Conservation (phyloP, 1,140 invertebrate species). For the Steinernema feltiae region DNA sequence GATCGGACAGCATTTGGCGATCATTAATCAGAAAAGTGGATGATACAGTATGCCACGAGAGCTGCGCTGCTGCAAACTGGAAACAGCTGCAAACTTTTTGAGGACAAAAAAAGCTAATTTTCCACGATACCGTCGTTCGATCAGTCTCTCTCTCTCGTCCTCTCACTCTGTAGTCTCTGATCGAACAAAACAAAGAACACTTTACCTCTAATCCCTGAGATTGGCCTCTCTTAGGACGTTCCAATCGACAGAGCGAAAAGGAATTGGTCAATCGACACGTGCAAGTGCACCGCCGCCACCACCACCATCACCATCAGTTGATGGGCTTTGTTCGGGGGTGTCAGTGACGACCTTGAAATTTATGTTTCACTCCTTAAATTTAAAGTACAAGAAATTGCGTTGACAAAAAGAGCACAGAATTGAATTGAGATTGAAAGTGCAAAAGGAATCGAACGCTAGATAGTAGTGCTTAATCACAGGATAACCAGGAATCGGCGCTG, state of each 20-base stretch:
- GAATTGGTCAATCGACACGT: not conserved
- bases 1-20: not conserved
- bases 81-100: not conserved
- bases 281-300: not conserved
- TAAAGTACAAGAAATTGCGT: not conserved
- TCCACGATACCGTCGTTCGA: too few species aligned
- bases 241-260: not conserved
- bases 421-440: too few species aligned
- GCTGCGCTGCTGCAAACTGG: not conserved
- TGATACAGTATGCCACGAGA: not conserved
- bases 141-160: too few species aligned
- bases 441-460: too few species aligned
- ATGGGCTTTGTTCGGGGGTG: conserved; percentile 9
- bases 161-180: not conserved
- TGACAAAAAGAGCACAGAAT: not conserved
- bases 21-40: not conserved
- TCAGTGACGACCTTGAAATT: not conserved
- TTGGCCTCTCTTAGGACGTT: not conserved
- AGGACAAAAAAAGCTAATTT: too few species aligned
- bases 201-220: not conserved
- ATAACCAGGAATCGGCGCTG: too few species aligned
- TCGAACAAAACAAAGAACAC: not conserved
- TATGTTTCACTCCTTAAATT: not conserved
- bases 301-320: not conserved
- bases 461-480: too few species aligned